These are phyloP conservation scores for Sturnira hondurensis DNA, from an alignment of 2,113 vertebrate species.

Conservation along the genomic window DNA sequence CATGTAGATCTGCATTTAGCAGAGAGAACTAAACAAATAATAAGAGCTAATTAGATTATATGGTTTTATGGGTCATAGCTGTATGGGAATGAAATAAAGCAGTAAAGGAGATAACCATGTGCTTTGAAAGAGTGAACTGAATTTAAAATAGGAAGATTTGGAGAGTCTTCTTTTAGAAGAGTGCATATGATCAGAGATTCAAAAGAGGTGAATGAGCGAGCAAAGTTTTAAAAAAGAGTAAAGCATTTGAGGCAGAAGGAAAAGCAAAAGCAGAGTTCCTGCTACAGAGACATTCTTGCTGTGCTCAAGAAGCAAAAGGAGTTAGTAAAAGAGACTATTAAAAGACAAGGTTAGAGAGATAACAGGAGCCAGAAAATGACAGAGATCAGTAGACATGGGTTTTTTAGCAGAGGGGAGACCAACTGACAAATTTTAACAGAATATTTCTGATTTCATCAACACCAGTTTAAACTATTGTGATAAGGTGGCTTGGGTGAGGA, in stretches of 20 bases:
- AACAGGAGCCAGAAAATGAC: background rate
- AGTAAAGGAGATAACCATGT: background rate
- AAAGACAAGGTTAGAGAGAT: background rate
- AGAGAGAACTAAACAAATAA: background rate
- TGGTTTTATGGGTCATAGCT: background rate
- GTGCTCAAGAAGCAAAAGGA: background rate
- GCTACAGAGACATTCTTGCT: background rate
- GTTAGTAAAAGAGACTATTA: background rate
- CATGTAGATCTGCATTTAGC: background rate
- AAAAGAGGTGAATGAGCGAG: background rate
- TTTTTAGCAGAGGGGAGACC: background rate
- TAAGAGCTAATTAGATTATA: background rate
- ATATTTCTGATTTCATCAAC: background rate
- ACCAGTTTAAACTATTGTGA: background rate
- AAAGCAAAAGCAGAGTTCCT: background rate
- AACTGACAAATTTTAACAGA: background rate
- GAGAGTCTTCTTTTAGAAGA: background rate
- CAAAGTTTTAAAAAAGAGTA: background rate
- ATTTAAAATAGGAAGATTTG: background rate
- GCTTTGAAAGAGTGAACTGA: background rate
- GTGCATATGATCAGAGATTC: background rate
- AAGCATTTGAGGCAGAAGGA: background rate
- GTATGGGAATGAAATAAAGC: background rate
- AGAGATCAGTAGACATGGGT: background rate
- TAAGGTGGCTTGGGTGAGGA: background rate